Base-by-base conservation (phyloP, 2,113 vertebrate genomes). In the Pygoscelis antarcticus region DNA sequence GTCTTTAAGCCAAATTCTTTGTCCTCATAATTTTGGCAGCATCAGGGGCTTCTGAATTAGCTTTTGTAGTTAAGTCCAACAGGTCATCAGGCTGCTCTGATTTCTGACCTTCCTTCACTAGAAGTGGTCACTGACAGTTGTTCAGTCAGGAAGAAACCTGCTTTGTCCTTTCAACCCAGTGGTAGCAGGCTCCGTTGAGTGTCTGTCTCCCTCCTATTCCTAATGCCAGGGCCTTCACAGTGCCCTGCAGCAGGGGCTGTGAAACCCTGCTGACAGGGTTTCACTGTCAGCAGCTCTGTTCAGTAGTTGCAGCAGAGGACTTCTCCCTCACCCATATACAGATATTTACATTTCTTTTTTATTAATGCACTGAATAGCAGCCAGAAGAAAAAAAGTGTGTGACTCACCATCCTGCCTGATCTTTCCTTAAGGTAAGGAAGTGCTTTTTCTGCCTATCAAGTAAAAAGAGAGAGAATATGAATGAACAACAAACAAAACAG, bases 21-120 rank as follows among this genome's bases (percentile, higher is more conserved):
- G 58, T 69, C 74, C 29, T 89, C 27, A 10, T 76, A 70, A 69
- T 79, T 91, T 57, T 82, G 83, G 54, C 66, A 76, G 40, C 74
- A 38, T 47, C 66, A 51, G 52, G 34, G 30, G 11, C 34, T 91
- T 89, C 83, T 57, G 60, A 84, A 58, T 72, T 44, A 71, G 52
- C 30, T 87, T 75, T 64, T 86, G 54, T 40, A 71, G 32, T 79
- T 95, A 83, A 79, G 84, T 8, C 20, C 30, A 71, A 75, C 29
- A 76, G 20, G 62, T 85, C 49, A 49, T 46, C 42, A 42, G 42
- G 52, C 44, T 87, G 34, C 81, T 89, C 72, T 89, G 34, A 65
- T 91, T 93, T 89, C 90, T 91, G 74, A 90, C 84, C 91, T 78
- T 61, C 70, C 66, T 91, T 94, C 29, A 61, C 26, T 88, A 80